Evolutionary conservation across 2,113 vertebrate genomes (phyloP), one percentile per base, ranked within the genome.

Genomic region (Megaceryle torquata): DNA sequence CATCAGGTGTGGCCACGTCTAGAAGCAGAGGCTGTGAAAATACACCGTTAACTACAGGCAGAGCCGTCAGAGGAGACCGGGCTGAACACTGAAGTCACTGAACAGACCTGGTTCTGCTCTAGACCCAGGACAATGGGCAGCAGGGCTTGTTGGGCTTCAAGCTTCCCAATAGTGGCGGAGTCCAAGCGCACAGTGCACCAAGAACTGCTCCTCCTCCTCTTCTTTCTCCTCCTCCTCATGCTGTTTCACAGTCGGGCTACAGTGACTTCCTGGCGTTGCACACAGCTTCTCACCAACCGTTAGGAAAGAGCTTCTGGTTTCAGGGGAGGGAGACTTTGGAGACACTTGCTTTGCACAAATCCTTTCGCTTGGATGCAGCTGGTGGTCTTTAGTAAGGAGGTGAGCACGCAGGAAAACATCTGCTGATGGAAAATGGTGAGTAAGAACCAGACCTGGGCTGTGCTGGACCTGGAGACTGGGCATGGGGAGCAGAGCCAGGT

Each of bases 371-470:
- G 68, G 50, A 29, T 79, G 60, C n/a, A 50, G 81, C 10, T 0
- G 2, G 41, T 43, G 76, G 43, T 75, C 76, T 53, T 71, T 7
- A 48, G 57, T 24, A 41, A 65, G 61, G 63, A 76, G 64, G 31
- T 4, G n/a, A 91, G 53, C 80, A 28, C 4, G 1, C 41, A 69
- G 67, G 59, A 68, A 69, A 91, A 37, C 5, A 1, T 15, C 70
- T 3, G 7, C 67, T 92, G 86, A 89, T 79, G 77, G 86, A 91
- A 94, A 88, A 97, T 96, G 96, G 96, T 97, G 79, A 96, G 96
- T 96, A 69, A 82, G 54, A 78, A 35, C 37, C 1, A 6, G 18
- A 63, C 6, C 25, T 41, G 88, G 64, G 76, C 53, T 71, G n/a
- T 2, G 1, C 33, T 67, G 82, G 54, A 57, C 20, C 11, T 65